Evolutionary conservation across 2,888 invertebrate genomes (phyloP), one percentile per base, ranked within the genome.

Genomic region (Trachelus tabidus): DNA sequence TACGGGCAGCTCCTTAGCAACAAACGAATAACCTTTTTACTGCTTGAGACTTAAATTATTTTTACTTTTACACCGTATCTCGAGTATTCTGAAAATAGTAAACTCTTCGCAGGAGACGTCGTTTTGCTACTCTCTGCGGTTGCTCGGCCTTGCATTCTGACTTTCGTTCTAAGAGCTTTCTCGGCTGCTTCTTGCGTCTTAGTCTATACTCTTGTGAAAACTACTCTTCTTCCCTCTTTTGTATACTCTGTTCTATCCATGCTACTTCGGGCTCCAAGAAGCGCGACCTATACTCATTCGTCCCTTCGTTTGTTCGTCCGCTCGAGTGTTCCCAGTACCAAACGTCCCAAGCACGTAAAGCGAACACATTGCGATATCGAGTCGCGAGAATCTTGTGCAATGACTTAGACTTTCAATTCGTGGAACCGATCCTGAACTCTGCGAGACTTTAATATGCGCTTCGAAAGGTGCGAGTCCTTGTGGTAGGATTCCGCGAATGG

Each of bases 371-470:
- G 89, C 87, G 85, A 86, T 83, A 87, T 84, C 83, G 84, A 71
- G 71, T 84, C 85, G 80, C 71, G 82, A 77, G 83, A 85, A 86
- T 86, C 84, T 89, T 89, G 88, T 89, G 90, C 89, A 90, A 89
- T 84, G 80, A 82, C 84, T 81, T 83, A 81, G 85, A 89, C 90
- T 89, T 89, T 89, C 89, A 86, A 89, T 82, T 88, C 82, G 85
- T 84, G 84, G 81, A 78, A 79, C 68, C 73, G 68, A 80, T 71
- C 33, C 71, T 12, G 71, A 34, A 34, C 71, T 12, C 56, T 56
- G 56, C 23, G 56, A 56, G 56, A 56, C 56, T 56, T 23, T 56
- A 71, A 34, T 31, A 71, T 31, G 12, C 34, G 71, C 71, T 34
- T 71, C 33, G 31, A 71, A 34, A 31, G 31, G 33, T 71, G 56